These are phyloP conservation scores for Gallinago undulata DNA, from an alignment of 2,113 vertebrate genomes.

Conservation along the genomic window DNA sequence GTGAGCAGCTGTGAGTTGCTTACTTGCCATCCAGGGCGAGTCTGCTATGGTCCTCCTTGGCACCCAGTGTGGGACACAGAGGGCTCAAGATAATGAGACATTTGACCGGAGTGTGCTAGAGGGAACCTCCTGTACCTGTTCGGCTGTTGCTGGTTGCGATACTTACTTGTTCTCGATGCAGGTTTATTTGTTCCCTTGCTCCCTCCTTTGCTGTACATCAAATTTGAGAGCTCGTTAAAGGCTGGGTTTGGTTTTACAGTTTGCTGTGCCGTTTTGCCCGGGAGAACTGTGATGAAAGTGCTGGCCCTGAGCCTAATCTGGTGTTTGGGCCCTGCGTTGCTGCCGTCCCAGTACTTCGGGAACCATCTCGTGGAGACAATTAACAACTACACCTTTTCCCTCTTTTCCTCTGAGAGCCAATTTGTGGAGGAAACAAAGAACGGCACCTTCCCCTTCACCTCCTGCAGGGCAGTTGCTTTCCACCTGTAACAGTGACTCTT, in stretches of 20 bases:
- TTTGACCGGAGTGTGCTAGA: not conserved
- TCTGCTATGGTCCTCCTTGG: not conserved
- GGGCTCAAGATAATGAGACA: not conserved
- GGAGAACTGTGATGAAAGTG: not conserved
- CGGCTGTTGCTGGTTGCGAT: rapidly evolving
- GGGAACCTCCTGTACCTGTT: not conserved
- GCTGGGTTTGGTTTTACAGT: not conserved
- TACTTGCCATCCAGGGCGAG: not conserved
- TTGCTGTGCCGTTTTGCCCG: not conserved
- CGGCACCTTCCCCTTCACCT: not conserved
- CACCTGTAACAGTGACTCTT: not conserved
- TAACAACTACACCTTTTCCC: slow-evolving; percentile 41
- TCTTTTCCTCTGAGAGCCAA: not conserved
- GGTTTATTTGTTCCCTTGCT: not conserved
- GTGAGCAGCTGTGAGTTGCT: not conserved
- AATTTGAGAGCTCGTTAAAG: not conserved
- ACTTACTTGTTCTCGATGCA: not conserved
- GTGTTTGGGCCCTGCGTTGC: not conserved
- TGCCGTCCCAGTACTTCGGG: slow-evolving; percentile 24
- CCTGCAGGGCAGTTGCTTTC: not conserved
- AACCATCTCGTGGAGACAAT: slow-evolving; percentile 57
- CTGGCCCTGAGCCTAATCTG: slow-evolving; percentile 6
- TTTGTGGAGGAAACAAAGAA: not conserved
- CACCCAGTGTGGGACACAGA: not conserved
- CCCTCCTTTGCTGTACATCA: not conserved